These are phyloP conservation scores for Xiphias gladius DNA, from an alignment of 2,113 vertebrate genomes.

Conservation along the genomic window DNA sequence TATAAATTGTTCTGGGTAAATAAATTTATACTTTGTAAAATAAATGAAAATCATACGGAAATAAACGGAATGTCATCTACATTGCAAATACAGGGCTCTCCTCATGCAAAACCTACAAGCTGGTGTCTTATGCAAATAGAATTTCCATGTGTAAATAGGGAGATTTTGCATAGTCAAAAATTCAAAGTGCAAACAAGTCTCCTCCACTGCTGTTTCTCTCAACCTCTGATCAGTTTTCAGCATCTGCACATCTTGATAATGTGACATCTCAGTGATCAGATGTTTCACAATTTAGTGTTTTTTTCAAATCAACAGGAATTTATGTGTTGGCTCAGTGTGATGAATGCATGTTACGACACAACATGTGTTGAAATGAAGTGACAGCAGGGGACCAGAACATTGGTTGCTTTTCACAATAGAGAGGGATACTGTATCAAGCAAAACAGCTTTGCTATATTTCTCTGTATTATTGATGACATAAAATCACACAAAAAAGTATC, in stretches of 20 bases:
- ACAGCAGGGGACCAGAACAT: conserved; percentile 28
- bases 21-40: neutral
- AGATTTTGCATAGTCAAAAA: neutral
- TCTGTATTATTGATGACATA: neutral
- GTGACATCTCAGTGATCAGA: neutral
- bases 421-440: neutral
- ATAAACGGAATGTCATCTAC: neutral
- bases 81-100: neutral
- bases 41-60: no score
- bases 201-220: neutral
- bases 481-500: neutral
- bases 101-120: neutral
- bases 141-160: neutral
- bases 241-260: neutral
- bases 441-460: neutral
- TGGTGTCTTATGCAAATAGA: conserved; percentile 1
- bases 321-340: conserved; percentile 26
- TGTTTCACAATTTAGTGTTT: conserved; percentile 20
- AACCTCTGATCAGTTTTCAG: conserved; percentile 7
- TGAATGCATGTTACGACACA: conserved; percentile 48
- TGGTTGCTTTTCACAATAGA: conserved; percentile 23
- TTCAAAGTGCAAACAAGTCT: neutral
- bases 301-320: conserved; percentile 21
- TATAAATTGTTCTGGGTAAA: neutral
- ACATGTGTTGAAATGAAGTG: conserved; percentile 40